Conservation (phyloP, 2,888 invertebrate species). For the Microctonus brassicae region DNA sequence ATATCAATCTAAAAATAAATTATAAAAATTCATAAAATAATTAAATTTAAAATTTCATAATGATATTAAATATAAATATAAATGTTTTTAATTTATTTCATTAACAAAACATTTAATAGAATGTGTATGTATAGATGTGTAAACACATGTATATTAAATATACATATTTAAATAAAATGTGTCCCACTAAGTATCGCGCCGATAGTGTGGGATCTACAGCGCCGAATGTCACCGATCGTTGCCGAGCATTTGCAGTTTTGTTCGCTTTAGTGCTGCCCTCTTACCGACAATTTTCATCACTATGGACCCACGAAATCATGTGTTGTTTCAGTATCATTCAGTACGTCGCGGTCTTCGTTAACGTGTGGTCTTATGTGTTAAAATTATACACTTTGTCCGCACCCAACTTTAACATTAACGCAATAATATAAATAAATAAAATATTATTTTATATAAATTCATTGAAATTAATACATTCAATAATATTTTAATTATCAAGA, state of each 20-base stretch:
- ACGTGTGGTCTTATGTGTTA: constrained; percentile 24
- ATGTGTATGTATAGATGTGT: neutral
- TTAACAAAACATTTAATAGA: neutral
- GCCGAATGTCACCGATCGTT: constrained; percentile 18
- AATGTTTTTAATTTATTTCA: neutral
- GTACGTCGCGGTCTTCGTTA: constrained; percentile 47
- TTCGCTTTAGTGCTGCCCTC: constrained; percentile 49
- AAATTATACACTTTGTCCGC: constrained; percentile 23
- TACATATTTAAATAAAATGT: neutral
- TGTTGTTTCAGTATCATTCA: constrained; percentile 47
- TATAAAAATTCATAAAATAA: too few relatives aligned
- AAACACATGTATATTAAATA: neutral
- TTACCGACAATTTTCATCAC: constrained; percentile 44
- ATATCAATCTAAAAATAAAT: too few relatives aligned
- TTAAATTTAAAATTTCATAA: too few relatives aligned
- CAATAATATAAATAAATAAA: too few relatives aligned
- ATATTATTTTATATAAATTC: neutral
- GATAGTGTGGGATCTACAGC: constrained; percentile 25
- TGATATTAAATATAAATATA: too few relatives aligned
- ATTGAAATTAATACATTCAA: neutral
- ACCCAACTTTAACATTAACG: constrained; percentile 22
- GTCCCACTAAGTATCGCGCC: neutral
- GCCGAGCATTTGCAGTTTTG: neutral
- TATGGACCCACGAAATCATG: constrained; percentile 48
- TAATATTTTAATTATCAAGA: neutral